Evolutionary conservation across 2,797 vertebrate genomes (phyloP).

Genomic region (Melanotaenia boesemani): DNA sequence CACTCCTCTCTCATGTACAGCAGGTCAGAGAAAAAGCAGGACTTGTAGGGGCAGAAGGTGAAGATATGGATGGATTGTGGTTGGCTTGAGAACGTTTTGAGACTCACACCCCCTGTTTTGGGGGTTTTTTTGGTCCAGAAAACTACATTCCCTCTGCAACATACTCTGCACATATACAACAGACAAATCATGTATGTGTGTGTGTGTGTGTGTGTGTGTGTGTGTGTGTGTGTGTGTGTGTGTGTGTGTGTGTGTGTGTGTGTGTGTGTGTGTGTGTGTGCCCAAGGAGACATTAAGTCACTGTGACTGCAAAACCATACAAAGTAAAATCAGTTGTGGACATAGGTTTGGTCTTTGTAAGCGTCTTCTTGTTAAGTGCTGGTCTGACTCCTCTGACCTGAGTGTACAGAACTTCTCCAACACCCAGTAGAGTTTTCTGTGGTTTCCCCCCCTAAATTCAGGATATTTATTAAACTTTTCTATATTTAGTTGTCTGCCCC

Average conservation of each 20-base stretch:
- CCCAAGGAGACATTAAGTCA: background rate
- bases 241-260: background rate
- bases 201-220: background rate
- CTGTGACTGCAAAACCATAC: background rate
- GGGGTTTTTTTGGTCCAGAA: slow-evolving; percentile 27
- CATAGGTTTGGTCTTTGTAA: background rate
- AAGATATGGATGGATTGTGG: slow-evolving; percentile 47
- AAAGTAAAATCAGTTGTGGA: slow-evolving; percentile 18
- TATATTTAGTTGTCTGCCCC: slow-evolving; percentile 90
- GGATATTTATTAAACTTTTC: slow-evolving; percentile 76
- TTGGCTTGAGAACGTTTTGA: slow-evolving; percentile 52
- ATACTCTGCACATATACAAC: no score
- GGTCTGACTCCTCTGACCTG: slow-evolving; percentile 54
- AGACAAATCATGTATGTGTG: background rate
- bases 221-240: background rate
- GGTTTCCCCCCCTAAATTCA: slow-evolving; percentile 76
- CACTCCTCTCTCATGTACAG: slow-evolving; percentile 85
- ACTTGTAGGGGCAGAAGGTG: slow-evolving; percentile 26
- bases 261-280: background rate
- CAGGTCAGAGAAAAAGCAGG: slow-evolving; percentile 50
- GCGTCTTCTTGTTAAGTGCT: slow-evolving; percentile 32
- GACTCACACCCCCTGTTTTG: slow-evolving; percentile 37
- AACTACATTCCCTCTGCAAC: background rate
- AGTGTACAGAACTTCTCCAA: slow-evolving; percentile 51
- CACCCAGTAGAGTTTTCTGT: slow-evolving; percentile 66